Evolutionary conservation across 1,140 invertebrate genomes (phyloP).

Genomic region (Forficula auricularia): DNA sequence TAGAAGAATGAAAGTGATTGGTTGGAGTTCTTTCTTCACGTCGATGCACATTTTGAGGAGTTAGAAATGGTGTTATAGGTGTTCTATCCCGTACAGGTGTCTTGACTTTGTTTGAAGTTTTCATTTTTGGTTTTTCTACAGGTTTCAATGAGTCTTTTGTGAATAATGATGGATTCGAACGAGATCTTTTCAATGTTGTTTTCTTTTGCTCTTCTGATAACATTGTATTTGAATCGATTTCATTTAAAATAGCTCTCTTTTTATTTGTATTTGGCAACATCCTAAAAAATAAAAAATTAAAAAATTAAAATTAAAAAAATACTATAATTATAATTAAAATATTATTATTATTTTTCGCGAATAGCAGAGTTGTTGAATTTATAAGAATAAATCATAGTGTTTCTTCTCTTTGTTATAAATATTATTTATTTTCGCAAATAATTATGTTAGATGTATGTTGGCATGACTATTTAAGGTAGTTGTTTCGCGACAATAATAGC

Average conservation of each 20-base stretch:
- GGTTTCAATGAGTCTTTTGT: not conserved
- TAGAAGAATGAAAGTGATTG: not conserved
- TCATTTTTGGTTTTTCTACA: constrained; percentile 20
- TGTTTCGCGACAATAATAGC: too few relatives aligned
- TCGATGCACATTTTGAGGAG: constrained; percentile 14
- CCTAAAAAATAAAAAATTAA: too few relatives aligned
- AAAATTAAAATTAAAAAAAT: too few relatives aligned
- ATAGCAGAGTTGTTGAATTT: too few relatives aligned
- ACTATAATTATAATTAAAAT: too few relatives aligned
- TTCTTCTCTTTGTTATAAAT: too few relatives aligned
- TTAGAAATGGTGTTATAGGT: constrained; percentile 20
- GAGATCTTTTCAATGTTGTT: constrained; percentile 9
- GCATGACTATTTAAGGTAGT: too few relatives aligned
- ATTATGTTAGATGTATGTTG: too few relatives aligned
- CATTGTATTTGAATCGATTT: constrained; percentile 14
- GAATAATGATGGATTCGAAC: constrained; percentile 4
- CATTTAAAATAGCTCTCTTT: constrained; percentile 1
- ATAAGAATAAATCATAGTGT: too few relatives aligned
- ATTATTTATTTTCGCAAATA: too few relatives aligned
- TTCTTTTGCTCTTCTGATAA: constrained; percentile 11
- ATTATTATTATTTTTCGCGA: too few relatives aligned
- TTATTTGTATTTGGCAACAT: too few relatives aligned
- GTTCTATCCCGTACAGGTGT: constrained; percentile 17
- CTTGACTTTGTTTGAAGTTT: constrained; percentile 14
- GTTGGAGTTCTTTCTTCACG: not conserved